Conservation (phyloP, 2,797 vertebrate genomes). For the Mus caroli region DNA sequence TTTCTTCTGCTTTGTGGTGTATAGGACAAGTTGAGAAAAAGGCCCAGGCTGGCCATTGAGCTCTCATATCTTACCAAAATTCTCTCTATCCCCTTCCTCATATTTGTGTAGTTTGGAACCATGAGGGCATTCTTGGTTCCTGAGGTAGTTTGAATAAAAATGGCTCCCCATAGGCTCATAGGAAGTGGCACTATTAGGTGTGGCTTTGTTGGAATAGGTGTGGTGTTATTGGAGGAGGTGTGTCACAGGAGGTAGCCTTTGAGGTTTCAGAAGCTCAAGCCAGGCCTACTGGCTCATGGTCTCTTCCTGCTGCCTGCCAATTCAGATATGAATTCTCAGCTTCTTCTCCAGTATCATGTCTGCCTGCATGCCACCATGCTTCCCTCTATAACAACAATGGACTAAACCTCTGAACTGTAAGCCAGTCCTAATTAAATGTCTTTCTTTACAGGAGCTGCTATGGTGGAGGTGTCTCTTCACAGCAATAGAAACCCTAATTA, state of each 20-base stretch:
- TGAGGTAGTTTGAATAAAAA: neutral
- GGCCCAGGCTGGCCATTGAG: neutral
- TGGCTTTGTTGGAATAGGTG: neutral
- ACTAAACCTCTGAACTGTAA: neutral
- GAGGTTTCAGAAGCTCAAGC: neutral
- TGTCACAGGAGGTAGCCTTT: neutral
- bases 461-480: neutral
- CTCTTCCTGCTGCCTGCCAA: neutral
- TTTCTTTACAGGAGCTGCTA: neutral
- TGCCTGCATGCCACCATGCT: neutral
- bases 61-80: neutral
- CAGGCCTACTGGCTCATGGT: neutral
- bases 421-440: neutral
- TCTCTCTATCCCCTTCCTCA: neutral
- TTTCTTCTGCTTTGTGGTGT: neutral
- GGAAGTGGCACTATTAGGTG: neutral
- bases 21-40: neutral
- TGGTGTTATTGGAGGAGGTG: neutral
- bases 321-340: neutral
- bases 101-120: neutral
- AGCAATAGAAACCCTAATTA: neutral
- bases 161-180: neutral
- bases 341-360: neutral
- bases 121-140: neutral
- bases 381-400: neutral